A percentile compares a stretch with the other conserved stretches of the same genome.
Conservation (phyloP, 2,888 invertebrate genomes). For the Drosophila testacea region DNA sequence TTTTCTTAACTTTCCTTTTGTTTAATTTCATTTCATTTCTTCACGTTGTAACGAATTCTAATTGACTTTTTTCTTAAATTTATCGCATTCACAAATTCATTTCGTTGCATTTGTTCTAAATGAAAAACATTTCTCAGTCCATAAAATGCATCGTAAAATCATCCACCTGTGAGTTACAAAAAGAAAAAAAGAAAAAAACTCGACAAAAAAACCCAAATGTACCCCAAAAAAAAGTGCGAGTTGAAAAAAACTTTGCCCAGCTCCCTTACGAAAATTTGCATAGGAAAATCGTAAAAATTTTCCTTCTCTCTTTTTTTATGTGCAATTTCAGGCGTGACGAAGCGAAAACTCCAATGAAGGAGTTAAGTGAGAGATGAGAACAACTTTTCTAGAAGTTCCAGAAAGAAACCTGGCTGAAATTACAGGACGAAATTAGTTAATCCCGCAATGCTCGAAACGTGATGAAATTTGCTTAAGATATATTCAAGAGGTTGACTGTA, state of each 20-base stretch:
- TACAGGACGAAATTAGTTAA: constrained; percentile 66
- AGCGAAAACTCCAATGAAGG: constrained; percentile 46
- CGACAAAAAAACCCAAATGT: constrained; percentile 27
- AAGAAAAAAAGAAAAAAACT: background rate
- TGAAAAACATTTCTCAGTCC: constrained; percentile 62
- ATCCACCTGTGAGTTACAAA: constrained; percentile 61
- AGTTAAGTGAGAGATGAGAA: constrained; percentile 58
- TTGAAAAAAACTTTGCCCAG: constrained; percentile 12
- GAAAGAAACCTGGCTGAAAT: constrained; percentile 26
- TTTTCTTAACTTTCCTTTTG: background rate
- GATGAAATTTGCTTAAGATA: constrained; percentile 44
- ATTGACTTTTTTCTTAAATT: constrained; percentile 61
- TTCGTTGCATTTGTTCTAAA: constrained; percentile 57
- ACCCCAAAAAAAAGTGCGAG: constrained; percentile 29
- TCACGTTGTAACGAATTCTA: constrained; percentile 57
- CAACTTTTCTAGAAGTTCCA: constrained; percentile 35
- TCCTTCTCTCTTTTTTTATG: constrained; percentile 39
- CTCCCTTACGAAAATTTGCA: constrained; percentile 60
- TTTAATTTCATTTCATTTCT: constrained; percentile 20
- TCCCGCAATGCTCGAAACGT: constrained; percentile 57
- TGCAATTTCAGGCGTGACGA: constrained; percentile 72
- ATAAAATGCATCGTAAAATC: constrained; percentile 74
- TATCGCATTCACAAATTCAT: constrained; percentile 49
- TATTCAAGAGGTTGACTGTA: background rate
- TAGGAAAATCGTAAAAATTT: constrained; percentile 73